Percentiles rank a stretch among this genome's conserved stretches.
These are phyloP conservation scores for Atethmia centrago DNA, from an alignment of 2,888 invertebrate genomes.

Conservation along the genomic window DNA sequence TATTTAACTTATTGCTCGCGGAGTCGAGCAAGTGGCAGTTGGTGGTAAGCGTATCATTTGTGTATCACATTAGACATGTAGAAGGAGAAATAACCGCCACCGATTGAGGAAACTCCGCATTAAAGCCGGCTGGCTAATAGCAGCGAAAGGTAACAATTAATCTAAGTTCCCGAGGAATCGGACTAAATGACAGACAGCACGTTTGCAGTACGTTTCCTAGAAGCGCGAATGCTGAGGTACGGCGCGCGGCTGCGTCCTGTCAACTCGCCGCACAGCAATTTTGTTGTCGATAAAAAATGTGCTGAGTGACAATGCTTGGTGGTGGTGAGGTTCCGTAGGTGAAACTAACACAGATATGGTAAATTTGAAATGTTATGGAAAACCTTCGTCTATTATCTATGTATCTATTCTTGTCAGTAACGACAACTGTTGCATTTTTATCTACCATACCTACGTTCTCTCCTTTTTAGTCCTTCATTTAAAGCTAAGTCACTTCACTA, in stretches of 20 bases:
- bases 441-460: neutral
- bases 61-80: slow-evolving; percentile 55
- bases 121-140: slow-evolving; percentile 72
- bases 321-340: slow-evolving; percentile 40
- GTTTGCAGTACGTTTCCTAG: slow-evolving; percentile 74
- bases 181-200: slow-evolving; percentile 75
- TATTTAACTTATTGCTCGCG: slow-evolving; percentile 59
- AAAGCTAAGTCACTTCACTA: neutral
- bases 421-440: neutral
- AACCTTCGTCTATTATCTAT: too few relatives aligned
- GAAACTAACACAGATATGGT: neutral
- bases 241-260: slow-evolving; percentile 64
- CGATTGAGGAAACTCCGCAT: slow-evolving; percentile 78
- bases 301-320: slow-evolving; percentile 40
- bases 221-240: slow-evolving; percentile 69
- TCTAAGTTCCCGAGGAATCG: slow-evolving; percentile 71
- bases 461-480: neutral
- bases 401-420: neutral
- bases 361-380: neutral
- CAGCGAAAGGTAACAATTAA: slow-evolving; percentile 76
- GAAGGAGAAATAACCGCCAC: slow-evolving; percentile 54
- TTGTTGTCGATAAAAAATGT: slow-evolving; percentile 68
- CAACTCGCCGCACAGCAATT: slow-evolving; percentile 68
- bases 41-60: slow-evolving; percentile 58
- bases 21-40: slow-evolving; percentile 39